A percentile compares a stretch with the other conserved stretches of the same genome.
Conservation (phyloP, 2,797 vertebrate genomes). For the Alauda arvensis region DNA sequence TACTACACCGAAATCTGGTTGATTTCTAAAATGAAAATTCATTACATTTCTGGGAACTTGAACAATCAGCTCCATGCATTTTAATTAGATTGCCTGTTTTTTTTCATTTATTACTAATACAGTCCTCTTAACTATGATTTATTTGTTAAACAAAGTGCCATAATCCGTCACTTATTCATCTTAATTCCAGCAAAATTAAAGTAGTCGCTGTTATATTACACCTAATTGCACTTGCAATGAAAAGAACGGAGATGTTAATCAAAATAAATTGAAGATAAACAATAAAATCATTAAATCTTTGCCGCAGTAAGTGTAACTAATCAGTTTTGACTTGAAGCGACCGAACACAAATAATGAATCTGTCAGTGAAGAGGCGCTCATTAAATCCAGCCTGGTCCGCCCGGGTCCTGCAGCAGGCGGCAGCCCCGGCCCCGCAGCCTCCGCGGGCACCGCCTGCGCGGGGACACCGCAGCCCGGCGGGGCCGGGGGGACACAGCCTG, state of each 20-base stretch:
- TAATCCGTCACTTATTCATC: slow-evolving; percentile 82
- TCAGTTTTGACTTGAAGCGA: slow-evolving; percentile 82
- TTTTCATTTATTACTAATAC: slow-evolving; percentile 80
- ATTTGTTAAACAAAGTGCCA: slow-evolving; percentile 82
- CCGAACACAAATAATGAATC: slow-evolving; percentile 83
- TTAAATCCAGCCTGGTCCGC: slow-evolving; percentile 74
- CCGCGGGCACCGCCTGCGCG: not conserved
- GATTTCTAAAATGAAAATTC: slow-evolving; percentile 64
- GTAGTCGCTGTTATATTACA: slow-evolving; percentile 77
- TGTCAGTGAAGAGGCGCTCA: slow-evolving; percentile 78
- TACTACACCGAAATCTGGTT: slow-evolving; percentile 12
- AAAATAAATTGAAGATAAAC: slow-evolving; percentile 89
- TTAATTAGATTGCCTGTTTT: slow-evolving; percentile 73
- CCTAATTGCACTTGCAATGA: slow-evolving; percentile 83
- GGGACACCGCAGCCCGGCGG: not conserved
- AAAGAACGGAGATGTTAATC: slow-evolving; percentile 85
- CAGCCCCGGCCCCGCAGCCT: not conserved
- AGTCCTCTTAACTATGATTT: slow-evolving; percentile 83
- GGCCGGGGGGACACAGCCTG: no score
- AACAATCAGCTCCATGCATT: slow-evolving; percentile 70
- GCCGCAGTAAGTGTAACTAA: slow-evolving; percentile 83
- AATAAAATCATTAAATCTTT: slow-evolving; percentile 88
- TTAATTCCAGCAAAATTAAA: slow-evolving; percentile 84
- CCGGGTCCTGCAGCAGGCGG: slow-evolving; percentile 61
- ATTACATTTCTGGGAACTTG: slow-evolving; percentile 68